Conservation (phyloP, 2,888 invertebrate genomes). For the Muschampia plurimacula region DNA sequence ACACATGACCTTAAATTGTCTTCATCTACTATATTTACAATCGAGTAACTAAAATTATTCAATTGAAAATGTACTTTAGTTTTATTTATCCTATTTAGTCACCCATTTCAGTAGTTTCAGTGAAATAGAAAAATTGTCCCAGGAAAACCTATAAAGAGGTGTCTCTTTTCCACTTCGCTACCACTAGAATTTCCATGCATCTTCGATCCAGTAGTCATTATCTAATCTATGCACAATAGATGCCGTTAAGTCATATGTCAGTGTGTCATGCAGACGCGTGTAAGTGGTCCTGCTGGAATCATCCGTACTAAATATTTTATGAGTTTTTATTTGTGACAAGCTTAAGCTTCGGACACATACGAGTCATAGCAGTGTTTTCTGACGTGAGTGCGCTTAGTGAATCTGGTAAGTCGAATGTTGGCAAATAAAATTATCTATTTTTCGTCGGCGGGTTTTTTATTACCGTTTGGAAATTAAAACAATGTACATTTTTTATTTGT, state of each 20-base stretch:
- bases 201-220: slow-evolving; percentile 63
- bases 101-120: too few relatives aligned
- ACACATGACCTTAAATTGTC: too few relatives aligned
- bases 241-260: slow-evolving; percentile 44
- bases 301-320: background rate
- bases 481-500: too few relatives aligned
- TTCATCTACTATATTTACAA: too few relatives aligned
- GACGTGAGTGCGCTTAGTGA: background rate
- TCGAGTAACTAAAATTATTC: too few relatives aligned
- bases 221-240: slow-evolving; percentile 69
- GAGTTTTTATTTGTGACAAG: background rate
- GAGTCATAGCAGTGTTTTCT: background rate
- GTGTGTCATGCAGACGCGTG: slow-evolving; percentile 1
- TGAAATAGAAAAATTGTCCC: background rate
- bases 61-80: too few relatives aligned
- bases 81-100: too few relatives aligned
- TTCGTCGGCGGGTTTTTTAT: too few relatives aligned
- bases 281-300: background rate
- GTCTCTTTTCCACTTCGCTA: slow-evolving; percentile 30
- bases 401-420: background rate
- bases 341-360: background rate
- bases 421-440: background rate
- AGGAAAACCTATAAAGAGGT: slow-evolving; percentile 26
- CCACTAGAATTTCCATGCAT: slow-evolving; percentile 55
- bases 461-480: too few relatives aligned